Evolutionary conservation across 2,888 invertebrate species (phyloP).

Genomic region (Cylloceria caligata): DNA sequence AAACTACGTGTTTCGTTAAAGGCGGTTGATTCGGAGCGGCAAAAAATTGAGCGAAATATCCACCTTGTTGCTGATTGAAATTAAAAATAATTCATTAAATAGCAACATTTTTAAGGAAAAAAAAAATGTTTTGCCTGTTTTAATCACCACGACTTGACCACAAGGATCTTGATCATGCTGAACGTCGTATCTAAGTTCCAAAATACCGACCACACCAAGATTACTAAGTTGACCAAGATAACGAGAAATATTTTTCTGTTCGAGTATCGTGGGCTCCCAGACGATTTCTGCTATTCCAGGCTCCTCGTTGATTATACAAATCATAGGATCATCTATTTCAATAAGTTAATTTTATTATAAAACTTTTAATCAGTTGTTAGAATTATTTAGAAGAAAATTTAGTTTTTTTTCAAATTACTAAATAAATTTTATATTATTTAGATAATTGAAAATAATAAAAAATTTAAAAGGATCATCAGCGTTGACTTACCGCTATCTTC

Average conservation of each 20-base stretch:
- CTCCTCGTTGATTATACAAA: constrained; percentile 43
- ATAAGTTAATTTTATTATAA: neutral
- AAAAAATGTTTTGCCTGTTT: no score
- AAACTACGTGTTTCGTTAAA: constrained; percentile 49
- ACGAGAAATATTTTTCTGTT: constrained; percentile 47
- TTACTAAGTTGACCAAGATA: constrained; percentile 21
- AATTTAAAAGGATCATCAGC: no score
- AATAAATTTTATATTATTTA: no score
- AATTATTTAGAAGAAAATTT: no score
- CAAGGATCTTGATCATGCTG: constrained; percentile 40
- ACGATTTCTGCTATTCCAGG: constrained; percentile 45
- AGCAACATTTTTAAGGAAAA: neutral
- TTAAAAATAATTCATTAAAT: neutral
- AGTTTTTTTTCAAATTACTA: no score
- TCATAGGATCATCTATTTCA: constrained; percentile 34
- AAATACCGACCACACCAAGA: constrained; percentile 39
- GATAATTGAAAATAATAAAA: no score
- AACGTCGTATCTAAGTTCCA: constrained; percentile 51
- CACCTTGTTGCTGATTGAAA: constrained; percentile 17
- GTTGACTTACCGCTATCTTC: constrained; percentile 24
- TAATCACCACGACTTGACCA: constrained; percentile 56
- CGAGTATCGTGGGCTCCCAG: constrained; percentile 50
- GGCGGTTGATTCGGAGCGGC: constrained; percentile 33
- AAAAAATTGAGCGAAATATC: constrained; percentile 52
- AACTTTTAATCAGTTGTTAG: neutral